Percentiles rank a stretch among this genome's conserved stretches.
Conservation (phyloP, 2,797 vertebrate genomes). For the Argentina silus region DNA sequence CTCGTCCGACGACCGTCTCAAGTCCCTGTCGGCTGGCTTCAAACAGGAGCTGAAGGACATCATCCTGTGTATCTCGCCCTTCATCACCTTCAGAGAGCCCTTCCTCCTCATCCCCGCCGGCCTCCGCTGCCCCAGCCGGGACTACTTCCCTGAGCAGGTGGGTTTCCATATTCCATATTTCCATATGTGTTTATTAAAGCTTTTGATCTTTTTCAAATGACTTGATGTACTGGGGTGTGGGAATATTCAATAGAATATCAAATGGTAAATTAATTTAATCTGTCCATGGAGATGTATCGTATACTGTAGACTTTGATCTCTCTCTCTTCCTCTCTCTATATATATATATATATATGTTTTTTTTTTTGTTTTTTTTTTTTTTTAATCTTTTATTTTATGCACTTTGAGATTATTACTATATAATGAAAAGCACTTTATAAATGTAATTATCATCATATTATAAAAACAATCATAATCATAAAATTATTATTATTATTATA, state of each 20-base stretch:
- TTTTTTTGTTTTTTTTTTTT: too few relatives aligned
- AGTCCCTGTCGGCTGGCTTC: conserved; percentile 87
- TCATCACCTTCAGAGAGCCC: conserved; percentile 90
- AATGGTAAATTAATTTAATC: background rate
- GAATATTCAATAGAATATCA: background rate
- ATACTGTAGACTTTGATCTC: too few relatives aligned
- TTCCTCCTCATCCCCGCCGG: conserved; percentile 89
- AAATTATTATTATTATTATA: too few relatives aligned
- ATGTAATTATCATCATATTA: too few relatives aligned
- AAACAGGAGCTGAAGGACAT: conserved; percentile 96
- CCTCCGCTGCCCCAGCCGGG: conserved; percentile 90
- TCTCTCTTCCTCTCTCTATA: too few relatives aligned
- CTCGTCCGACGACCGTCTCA: conserved; percentile 90
- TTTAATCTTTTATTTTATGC: too few relatives aligned
- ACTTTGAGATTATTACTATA: too few relatives aligned
- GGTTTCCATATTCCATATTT: background rate
- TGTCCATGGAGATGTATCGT: too few relatives aligned
- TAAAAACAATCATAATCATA: too few relatives aligned
- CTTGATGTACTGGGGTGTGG: background rate
- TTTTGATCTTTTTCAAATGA: background rate
- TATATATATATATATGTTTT: too few relatives aligned
- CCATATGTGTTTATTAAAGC: background rate
- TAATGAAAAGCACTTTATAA: too few relatives aligned
- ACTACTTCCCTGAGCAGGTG: conserved; percentile 92
- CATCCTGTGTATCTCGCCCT: conserved; percentile 94